Percentiles rank a stretch among this genome's conserved stretches.
Evolutionary conservation across 1,140 invertebrate genomes (phyloP).

Genomic region (Drosophila willistoni): DNA sequence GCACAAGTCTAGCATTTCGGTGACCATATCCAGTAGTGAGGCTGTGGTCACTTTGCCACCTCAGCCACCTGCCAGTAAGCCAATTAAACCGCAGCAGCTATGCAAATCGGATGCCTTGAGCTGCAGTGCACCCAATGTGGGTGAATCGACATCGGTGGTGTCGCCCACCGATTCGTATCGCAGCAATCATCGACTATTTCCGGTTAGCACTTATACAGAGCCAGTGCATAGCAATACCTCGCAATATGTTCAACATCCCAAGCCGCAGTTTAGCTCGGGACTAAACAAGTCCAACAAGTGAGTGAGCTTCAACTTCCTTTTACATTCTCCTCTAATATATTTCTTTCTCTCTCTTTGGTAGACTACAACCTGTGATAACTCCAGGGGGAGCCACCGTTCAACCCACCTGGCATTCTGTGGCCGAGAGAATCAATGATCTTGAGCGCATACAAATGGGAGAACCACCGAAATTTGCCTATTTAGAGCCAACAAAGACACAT

Average conservation of each 20-base stretch:
- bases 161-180: constrained; percentile 66
- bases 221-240: constrained; percentile 83
- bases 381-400: constrained; percentile 71
- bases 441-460: constrained; percentile 84
- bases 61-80: constrained; percentile 64
- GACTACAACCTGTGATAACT: constrained; percentile 73
- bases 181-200: constrained; percentile 84
- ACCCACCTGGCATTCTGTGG: constrained; percentile 86
- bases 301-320: constrained; percentile 4
- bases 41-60: constrained; percentile 60
- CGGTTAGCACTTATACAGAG: constrained; percentile 86
- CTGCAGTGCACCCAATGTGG: constrained; percentile 67
- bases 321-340: neutral
- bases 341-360: neutral
- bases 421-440: constrained; percentile 90
- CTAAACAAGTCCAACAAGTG: constrained; percentile 73
- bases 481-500: constrained; percentile 91
- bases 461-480: constrained; percentile 87
- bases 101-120: constrained; percentile 59
- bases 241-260: constrained; percentile 79
- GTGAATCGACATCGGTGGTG: constrained; percentile 34
- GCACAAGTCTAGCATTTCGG: constrained; percentile 79
- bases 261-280: constrained; percentile 77
- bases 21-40: constrained; percentile 73
- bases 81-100: constrained; percentile 56